A percentile compares a stretch with the other conserved stretches of the same genome.
These are phyloP conservation scores for Semnornis frantzii DNA, from an alignment of 2,113 vertebrate species.

Conservation along the genomic window DNA sequence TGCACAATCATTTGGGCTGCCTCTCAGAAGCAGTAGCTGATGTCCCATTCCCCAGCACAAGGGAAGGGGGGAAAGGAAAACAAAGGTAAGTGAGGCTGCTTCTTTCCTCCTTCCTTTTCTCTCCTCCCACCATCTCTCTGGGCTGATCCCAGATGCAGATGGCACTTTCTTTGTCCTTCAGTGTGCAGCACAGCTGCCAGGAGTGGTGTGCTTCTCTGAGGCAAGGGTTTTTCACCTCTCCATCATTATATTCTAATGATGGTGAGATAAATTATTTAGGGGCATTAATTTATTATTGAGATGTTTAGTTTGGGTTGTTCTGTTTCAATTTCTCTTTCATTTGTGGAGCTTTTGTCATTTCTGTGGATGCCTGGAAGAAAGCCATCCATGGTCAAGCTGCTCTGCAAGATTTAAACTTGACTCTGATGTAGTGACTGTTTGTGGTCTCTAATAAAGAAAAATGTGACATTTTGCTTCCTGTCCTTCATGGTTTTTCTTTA, in stretches of 20 bases:
- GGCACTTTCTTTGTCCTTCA: background rate
- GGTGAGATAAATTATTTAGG: background rate
- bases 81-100: background rate
- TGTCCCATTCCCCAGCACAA: background rate
- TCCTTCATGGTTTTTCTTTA: background rate
- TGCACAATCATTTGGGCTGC: background rate
- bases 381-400: background rate
- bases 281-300: conserved; percentile 28
- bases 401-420: background rate
- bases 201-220: background rate
- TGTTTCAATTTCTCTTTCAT: background rate
- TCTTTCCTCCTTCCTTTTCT: background rate
- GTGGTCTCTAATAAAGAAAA: conserved; percentile 49
- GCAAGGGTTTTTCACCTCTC: background rate
- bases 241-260: background rate
- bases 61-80: background rate
- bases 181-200: background rate
- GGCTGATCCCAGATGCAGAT: background rate
- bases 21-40: background rate
- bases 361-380: conserved; percentile 6
- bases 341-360: background rate
- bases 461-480: background rate
- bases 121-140: background rate
- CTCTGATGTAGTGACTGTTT: background rate
- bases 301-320: background rate